Base-by-base conservation (phyloP, 2,113 vertebrate species). In the Crotalus horridus region DNA sequence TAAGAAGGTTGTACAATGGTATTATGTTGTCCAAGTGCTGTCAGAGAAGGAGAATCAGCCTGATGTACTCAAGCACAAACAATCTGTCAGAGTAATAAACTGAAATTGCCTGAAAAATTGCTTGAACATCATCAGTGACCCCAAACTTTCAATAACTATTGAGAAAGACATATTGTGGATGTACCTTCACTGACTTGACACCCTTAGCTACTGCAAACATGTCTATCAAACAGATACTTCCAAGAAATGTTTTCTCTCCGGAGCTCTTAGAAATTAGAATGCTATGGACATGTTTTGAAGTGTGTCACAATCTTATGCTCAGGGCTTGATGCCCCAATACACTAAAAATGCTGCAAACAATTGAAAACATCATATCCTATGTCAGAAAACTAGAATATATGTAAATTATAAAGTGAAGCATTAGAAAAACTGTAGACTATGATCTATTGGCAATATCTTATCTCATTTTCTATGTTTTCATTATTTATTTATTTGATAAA, bases 51-150 rank as follows among this genome's bases (percentile, higher is more conserved):
- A 61, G 46, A 93, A 54, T 92, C 74, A 55, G 53, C 74, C 88
- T 86, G 85, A 89, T 56, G 55, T 92, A 85, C 69, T 87, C 8
- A n/a, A 39, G 81, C 85, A 56, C 17, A 91, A 43, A 89, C 48
- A 91, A 81, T 59, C 46, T 64, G 88, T 3, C 48, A 87, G 21
- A 69, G 15, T 29, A 74, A n/a, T 7, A 85, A 69, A 74, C 85
- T n/a, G 89, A 90, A 96, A 51, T 69, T 12, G 86, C 23, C 6
- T 33, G 88, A 23, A 89, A 88, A 96, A 55, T 59, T 12, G 86
- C 26, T 6, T n/a, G 88, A 26, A 90, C 24, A 11, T 12, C 20
- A 58, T 0, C 81, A 43, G 6, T 29, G 87, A 33, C 13, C 53
- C 89, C 29, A 88, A 87, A 24, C 11, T 39, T 53, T 39, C 9